phyloP scores from a whole-genome alignment of 2,797 vertebrate genomes.

The Valencia hispanica region DNA sequence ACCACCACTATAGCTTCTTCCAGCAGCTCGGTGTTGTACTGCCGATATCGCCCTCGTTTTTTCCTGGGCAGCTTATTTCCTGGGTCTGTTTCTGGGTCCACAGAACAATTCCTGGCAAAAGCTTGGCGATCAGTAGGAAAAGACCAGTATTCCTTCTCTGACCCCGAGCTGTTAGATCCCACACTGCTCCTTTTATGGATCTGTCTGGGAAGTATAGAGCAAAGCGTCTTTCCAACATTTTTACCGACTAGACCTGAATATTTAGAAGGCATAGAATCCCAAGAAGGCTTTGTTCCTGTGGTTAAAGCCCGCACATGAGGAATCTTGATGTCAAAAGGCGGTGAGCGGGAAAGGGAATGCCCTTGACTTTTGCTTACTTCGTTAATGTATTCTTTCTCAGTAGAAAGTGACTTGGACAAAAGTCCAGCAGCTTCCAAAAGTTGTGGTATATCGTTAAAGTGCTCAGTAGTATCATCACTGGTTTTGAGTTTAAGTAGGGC shows the following conservation, averaged over 20 bases:
- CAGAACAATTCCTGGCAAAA: constrained; percentile 87
- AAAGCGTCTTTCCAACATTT: constrained; percentile 92
- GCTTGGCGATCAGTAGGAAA: constrained; percentile 89
- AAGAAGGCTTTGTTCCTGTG: constrained; percentile 86
- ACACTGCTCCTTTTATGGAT: constrained; percentile 82
- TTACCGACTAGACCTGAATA: constrained; percentile 85
- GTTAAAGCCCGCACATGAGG: constrained; percentile 91
- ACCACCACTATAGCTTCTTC: constrained; percentile 98
- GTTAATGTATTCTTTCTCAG: constrained; percentile 62
- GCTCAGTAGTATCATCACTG: constrained; percentile 87
- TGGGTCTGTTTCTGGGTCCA: constrained; percentile 92
- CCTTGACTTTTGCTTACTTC: constrained; percentile 88
- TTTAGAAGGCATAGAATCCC: constrained; percentile 88
- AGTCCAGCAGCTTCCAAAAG: constrained; percentile 86
- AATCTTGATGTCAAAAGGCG: constrained; percentile 97
- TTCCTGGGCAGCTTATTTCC: constrained; percentile 95
- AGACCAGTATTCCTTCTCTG: constrained; percentile 89
- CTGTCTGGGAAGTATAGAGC: constrained; percentile 93
- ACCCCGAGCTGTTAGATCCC: constrained; percentile 81
- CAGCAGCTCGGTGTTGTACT: constrained; percentile 98
- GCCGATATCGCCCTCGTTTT: constrained; percentile 97
- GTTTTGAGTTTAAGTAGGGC: constrained; percentile 88
- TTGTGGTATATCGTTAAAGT: constrained; percentile 95
- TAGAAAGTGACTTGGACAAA: constrained; percentile 69
- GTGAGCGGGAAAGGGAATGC: constrained; percentile 79